These are phyloP conservation scores for Dioctria rufipes DNA, from an alignment of 2,888 invertebrate species.

Conservation along the genomic window DNA sequence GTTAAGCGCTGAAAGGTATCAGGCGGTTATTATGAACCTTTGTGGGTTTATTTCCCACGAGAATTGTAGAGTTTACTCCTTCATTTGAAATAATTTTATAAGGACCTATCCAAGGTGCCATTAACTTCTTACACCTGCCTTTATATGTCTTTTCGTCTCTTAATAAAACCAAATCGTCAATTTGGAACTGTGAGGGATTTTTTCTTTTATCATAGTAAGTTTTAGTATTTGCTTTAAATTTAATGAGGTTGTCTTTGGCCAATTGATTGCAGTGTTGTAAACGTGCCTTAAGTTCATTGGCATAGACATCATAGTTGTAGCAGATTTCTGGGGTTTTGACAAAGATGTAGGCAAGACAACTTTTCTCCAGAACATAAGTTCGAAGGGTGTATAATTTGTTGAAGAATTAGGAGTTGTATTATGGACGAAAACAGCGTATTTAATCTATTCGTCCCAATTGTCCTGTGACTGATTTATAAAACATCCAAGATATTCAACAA, in stretches of 20 bases:
- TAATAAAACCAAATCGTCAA: too few species aligned
- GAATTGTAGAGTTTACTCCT: background rate
- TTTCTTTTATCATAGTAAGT: too few species aligned
- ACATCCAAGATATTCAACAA: too few species aligned
- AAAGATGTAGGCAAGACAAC: background rate
- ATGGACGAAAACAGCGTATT: too few species aligned
- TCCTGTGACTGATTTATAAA: too few species aligned
- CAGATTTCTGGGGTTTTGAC: background rate
- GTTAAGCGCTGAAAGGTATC: background rate
- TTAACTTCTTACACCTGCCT: background rate
- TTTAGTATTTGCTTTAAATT: too few species aligned
- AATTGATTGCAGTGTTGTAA: background rate
- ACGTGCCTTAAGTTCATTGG: background rate
- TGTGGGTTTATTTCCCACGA: background rate
- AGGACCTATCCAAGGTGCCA: background rate
- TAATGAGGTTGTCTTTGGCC: background rate
- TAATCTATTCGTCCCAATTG: too few species aligned
- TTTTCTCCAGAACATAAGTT: background rate
- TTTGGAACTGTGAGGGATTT: too few species aligned
- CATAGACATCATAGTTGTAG: background rate
- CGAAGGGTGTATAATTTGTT: constrained; percentile 4
- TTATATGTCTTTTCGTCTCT: too few species aligned
- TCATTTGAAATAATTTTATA: background rate
- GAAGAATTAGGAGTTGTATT: constrained; percentile 10
- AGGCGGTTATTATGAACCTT: background rate